Evolutionary conservation across 2,888 invertebrate species (phyloP), one percentile per base, ranked within the genome.

Genomic region (Trachelus tabidus): DNA sequence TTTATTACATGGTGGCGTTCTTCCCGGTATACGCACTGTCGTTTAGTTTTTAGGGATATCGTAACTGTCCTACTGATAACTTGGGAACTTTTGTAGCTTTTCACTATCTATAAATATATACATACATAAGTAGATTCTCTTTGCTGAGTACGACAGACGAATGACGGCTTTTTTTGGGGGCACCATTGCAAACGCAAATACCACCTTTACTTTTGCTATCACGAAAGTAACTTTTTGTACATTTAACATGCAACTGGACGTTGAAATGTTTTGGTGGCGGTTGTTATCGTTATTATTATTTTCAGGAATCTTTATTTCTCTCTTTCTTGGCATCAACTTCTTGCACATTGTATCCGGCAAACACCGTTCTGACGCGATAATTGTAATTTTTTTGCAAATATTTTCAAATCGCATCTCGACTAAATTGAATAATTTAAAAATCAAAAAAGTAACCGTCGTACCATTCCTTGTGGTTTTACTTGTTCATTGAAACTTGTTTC

Each of bases 1-100:
- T 71, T 79, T 74, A 12, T 73, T 77, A 34, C 69, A 40, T 77
- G 33, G 69, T 73, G 73, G 56, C 56, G 56, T 56, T 56, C 56
- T 23, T 56, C 56, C 56, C 9, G 56, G 56, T 56, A 56, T 40
- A 56, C 23, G 56, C 56, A 56, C 56, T 56, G 56, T 56, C 56
- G 9, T 56, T 23, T 15, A 56, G 23, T 56, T 56, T 23, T 56
- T 9, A 23, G 56, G 56, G 23, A 56, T 56, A 9, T 23, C 56
- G 9, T 23, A 56, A 23, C 1, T 23, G 56, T 56, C 56, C 23
- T 23, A 56, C 23, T 56, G 56, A 56, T 9, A 56, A 56, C 2
- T 15, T 23, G 23, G 23, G 56, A 56, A 23, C 15, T 56, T 9
- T 23, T 9, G 56, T 56, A 56, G 56, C 56, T 56, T 56, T 40